Percentiles rank a stretch among this genome's conserved stretches.
Evolutionary conservation across 2,888 invertebrate species (phyloP).

Genomic region (Melanchra persicariae): DNA sequence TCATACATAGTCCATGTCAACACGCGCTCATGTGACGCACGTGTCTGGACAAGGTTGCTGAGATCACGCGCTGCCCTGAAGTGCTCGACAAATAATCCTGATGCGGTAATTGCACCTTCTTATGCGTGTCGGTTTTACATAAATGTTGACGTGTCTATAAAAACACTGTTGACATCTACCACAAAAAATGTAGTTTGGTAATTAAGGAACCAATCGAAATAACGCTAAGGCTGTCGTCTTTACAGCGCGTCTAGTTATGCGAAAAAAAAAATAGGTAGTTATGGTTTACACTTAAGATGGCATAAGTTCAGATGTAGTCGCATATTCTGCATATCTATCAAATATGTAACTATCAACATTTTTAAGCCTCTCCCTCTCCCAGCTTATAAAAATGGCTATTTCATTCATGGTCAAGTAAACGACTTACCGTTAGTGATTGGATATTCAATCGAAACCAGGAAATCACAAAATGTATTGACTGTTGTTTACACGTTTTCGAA

Average conservation of each 20-base stretch:
- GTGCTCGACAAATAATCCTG: constrained; percentile 58
- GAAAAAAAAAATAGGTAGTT: no score
- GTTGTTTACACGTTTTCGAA: constrained; percentile 23
- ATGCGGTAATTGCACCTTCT: constrained; percentile 52
- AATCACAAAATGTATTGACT: constrained; percentile 11
- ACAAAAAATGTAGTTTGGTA: background rate
- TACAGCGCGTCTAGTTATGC: background rate
- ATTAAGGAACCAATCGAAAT: background rate
- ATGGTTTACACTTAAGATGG: background rate
- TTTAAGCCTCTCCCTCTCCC: background rate
- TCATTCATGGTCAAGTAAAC: constrained; percentile 19
- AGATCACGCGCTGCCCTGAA: constrained; percentile 42
- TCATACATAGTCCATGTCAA: constrained; percentile 40
- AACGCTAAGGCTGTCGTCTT: background rate
- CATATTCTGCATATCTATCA: background rate
- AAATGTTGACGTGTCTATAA: constrained; percentile 7
- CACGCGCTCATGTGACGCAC: constrained; percentile 37
- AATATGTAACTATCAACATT: background rate
- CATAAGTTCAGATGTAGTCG: no score
- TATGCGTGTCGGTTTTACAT: constrained; percentile 11
- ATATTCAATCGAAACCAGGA: constrained; percentile 30
- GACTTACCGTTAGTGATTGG: constrained; percentile 11
- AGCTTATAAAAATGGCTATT: background rate
- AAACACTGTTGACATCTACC: background rate
- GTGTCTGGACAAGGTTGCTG: constrained; percentile 29